Evolutionary conservation across 2,113 vertebrate species (phyloP), one percentile per base, ranked within the genome.

Genomic region (Pandion haliaetus): DNA sequence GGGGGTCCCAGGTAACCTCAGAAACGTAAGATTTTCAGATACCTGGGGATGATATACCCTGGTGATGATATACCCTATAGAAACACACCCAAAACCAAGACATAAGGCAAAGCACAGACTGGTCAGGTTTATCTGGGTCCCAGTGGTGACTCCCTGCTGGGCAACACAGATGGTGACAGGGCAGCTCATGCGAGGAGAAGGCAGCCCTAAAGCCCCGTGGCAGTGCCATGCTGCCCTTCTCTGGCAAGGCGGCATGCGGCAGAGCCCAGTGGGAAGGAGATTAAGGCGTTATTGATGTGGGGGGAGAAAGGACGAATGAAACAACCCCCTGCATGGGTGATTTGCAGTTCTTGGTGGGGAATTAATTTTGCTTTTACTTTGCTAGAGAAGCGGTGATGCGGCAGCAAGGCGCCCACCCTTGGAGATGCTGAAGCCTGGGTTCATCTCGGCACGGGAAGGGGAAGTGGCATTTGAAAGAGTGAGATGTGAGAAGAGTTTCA

Each of bases 331-430:
- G 82, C 83, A 71, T 1, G 14, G 47, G 52, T 93, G 69, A 61
- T 94, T 92, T 78, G 57, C 86, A 61, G 70, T n/a, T 91, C 86
- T 81, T 94, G 62, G 63, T 45, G 47, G 70, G 95, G 49, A 93
- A 65, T 38, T 90, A 97, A 96, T 97, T 94, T 97, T 88, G 63
- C 79, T 88, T 89, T 96, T 77, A 82, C 93, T 97, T 93, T 63
- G 69, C 65, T 58, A 31, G 65, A 78, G 81, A 77, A 93, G 73
- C 52, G 62, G 83, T 0, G 0, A 93, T 38, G 83, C 6, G 2
- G 71, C 50, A 70, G 49, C 2, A 0, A 93, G 74, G 67, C 1
- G 7, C 91, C 74, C 82, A 76, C 70, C 83, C 86, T 79, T 0
- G 0, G 66, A 91, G 95, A 62, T 65, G 73, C 84, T 21, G 42